A percentile compares a stretch with the other conserved stretches of the same genome.
Conservation (phyloP, 1,140 invertebrate genomes). For the Lerema accius region DNA sequence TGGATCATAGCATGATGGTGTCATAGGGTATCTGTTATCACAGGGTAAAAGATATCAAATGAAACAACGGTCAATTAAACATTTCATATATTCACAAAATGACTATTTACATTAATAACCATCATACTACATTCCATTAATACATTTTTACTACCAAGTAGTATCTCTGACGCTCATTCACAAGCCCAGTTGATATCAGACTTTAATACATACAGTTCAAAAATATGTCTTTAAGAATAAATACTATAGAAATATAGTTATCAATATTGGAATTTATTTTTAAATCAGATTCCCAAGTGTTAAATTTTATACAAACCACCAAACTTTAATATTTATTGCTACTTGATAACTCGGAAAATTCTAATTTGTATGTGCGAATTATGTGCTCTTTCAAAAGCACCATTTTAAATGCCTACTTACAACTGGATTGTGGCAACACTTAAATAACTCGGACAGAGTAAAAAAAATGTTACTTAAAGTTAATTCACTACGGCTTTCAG, state of each 20-base stretch:
- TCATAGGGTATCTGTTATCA: conserved; percentile 24
- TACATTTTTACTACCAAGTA: neutral
- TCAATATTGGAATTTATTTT: neutral
- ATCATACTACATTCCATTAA: conserved; percentile 72
- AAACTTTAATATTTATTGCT: neutral
- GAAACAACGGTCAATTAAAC: conserved; percentile 59
- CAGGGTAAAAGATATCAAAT: conserved; percentile 49
- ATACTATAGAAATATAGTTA: neutral
- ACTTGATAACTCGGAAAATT: neutral
- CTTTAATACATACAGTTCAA: neutral
- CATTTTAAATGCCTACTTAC: neutral
- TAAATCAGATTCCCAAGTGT: too few species aligned
- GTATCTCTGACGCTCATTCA: too few species aligned
- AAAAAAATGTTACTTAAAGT: too few species aligned
- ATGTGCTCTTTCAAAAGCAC: neutral
- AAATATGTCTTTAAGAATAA: neutral
- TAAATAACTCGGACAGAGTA: neutral
- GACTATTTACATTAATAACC: conserved; percentile 60
- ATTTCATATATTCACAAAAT: conserved; percentile 64
- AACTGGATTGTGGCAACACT: neutral
- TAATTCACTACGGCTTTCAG: too few species aligned
- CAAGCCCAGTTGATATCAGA: neutral
- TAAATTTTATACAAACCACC: too few species aligned
- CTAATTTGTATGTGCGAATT: neutral
- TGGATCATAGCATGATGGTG: conserved; percentile 74